phyloP scores from a whole-genome alignment of 2,113 vertebrate species.

The Choloepus hoffmanni region DNA sequence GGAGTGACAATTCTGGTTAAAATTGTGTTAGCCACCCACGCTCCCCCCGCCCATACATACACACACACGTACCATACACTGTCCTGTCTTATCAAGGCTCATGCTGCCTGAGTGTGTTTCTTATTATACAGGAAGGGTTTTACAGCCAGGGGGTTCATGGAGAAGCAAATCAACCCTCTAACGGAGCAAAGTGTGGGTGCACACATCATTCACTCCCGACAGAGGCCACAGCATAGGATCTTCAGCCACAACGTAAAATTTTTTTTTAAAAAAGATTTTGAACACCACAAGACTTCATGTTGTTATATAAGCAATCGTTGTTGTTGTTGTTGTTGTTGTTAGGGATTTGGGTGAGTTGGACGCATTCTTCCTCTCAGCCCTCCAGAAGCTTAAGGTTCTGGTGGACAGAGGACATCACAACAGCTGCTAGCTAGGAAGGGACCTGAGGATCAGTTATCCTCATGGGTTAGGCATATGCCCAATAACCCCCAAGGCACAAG shows the following conservation, averaged over 20 bases:
- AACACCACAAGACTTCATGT: neutral
- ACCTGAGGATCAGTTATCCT: neutral
- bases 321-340: neutral
- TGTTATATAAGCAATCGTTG: neutral
- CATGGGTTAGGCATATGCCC: neutral
- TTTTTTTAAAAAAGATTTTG: neutral
- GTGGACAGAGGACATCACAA: neutral
- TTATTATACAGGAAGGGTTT: neutral
- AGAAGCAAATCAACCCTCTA: neutral
- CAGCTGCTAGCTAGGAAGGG: neutral
- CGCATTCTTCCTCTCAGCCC: neutral
- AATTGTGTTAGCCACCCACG: neutral
- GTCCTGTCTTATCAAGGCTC: neutral
- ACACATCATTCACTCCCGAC: neutral
- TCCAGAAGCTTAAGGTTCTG: neutral
- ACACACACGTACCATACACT: neutral
- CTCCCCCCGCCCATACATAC: neutral
- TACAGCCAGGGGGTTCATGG: neutral
- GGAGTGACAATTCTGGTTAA: neutral
- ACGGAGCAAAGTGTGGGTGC: neutral
- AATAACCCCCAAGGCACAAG: neutral
- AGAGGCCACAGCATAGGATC: neutral
- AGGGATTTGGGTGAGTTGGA: neutral
- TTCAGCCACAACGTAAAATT: neutral
- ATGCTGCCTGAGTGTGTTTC: neutral